Evolutionary conservation across 37 sponge, comb jelly and placozoan species (phyloP).

Genomic region (Diacarnus erythraeanus): DNA sequence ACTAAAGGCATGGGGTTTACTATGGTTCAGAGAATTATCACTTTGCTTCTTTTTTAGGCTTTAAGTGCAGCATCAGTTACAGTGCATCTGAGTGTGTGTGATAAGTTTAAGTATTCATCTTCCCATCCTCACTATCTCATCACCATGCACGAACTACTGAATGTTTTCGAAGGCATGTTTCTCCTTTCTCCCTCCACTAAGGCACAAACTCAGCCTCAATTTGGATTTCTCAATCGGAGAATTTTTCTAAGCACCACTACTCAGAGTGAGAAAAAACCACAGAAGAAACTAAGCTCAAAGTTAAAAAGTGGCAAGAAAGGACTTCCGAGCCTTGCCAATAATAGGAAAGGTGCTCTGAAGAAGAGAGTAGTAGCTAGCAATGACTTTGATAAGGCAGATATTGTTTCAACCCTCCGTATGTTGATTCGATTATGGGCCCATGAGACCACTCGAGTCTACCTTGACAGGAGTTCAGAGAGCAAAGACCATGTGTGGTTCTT

Average conservation of each 20-base stretch:
- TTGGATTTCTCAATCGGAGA: slow-evolving; percentile 30
- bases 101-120: slow-evolving; percentile 28
- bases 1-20: too few species aligned
- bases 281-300: neutral
- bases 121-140: slow-evolving; percentile 42
- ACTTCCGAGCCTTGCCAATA: neutral
- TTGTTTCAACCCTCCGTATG: slow-evolving; percentile 29
- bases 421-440: slow-evolving; percentile 78
- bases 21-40: too few species aligned
- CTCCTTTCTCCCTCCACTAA: slow-evolving; percentile 41
- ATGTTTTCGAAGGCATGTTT: slow-evolving; percentile 45
- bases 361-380: neutral
- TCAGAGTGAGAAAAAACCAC: neutral
- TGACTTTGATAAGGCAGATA: neutral
- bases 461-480: slow-evolving; percentile 44
- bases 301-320: slow-evolving; percentile 1
- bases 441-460: slow-evolving; percentile 68
- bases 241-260: neutral
- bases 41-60: slow-evolving; percentile 16
- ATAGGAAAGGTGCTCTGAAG: neutral
- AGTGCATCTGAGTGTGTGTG: slow-evolving; percentile 30
- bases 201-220: slow-evolving; percentile 21
- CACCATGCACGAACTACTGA: slow-evolving; percentile 44
- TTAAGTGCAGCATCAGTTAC: slow-evolving; percentile 50
- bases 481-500: slow-evolving; percentile 63